Percentiles rank a stretch among this genome's conserved stretches.
Conservation (phyloP, 2,888 invertebrate genomes). For the Drosophila barbarae region DNA sequence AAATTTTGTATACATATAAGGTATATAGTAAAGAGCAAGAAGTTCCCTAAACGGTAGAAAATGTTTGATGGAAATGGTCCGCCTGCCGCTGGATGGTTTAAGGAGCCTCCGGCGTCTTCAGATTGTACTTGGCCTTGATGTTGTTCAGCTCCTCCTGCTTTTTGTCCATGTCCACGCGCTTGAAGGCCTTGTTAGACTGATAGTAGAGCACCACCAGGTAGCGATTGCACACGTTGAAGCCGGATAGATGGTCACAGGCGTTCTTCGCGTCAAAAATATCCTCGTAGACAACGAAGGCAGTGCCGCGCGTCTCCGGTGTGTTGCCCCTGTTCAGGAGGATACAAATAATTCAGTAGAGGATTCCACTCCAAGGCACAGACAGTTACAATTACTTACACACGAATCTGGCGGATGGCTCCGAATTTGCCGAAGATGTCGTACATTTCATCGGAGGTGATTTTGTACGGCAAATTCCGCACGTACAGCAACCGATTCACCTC, state of each 20-base stretch:
- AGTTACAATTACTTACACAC: conserved; percentile 87
- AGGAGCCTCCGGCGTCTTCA: conserved; percentile 81
- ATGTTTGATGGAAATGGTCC: conserved; percentile 29
- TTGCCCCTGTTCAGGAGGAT: conserved; percentile 86
- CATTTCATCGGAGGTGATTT: conserved; percentile 99
- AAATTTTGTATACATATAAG: conserved; percentile 42
- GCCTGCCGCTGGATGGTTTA: conserved; percentile 30
- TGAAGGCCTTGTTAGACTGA: conserved; percentile 97
- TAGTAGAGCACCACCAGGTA: conserved; percentile 99
- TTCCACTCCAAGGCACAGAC: background rate
- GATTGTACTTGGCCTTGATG: conserved; percentile 96
- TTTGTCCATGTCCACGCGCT: conserved; percentile 96
- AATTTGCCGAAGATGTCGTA: conserved; percentile 99
- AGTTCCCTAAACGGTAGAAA: conserved; percentile 37
- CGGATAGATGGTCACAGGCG: conserved; percentile 99
- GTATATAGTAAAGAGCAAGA: conserved; percentile 28
- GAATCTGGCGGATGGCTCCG: conserved; percentile 98
- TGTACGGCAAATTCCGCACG: conserved; percentile 98
- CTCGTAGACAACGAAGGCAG: conserved; percentile 99
- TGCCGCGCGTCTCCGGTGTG: conserved; percentile 98
- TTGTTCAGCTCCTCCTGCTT: conserved; percentile 97
- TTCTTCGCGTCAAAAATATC: conserved; percentile 99
- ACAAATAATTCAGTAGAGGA: background rate
- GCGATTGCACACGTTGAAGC: conserved; percentile 99
- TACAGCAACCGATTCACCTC: conserved; percentile 99